Percentiles rank a stretch among this genome's conserved stretches.
These are phyloP conservation scores for Nephotettix cincticeps DNA, from an alignment of 1,140 invertebrate genomes.

Conservation along the genomic window DNA sequence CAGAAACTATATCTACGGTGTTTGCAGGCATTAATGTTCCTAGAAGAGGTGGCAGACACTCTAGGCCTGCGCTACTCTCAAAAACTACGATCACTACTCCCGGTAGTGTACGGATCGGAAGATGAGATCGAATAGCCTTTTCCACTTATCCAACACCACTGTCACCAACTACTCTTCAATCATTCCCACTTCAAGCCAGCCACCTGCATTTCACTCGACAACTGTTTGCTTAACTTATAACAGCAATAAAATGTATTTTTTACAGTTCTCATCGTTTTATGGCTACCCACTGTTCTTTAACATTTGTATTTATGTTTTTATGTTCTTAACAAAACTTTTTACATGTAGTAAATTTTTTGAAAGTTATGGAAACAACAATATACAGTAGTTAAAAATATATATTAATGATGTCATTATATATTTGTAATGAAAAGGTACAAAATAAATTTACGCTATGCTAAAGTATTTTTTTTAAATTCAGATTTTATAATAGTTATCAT, in stretches of 20 bases:
- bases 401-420: too few species aligned
- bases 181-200: background rate
- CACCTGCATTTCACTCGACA: background rate
- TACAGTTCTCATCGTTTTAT: background rate
- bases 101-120: constrained; percentile 34
- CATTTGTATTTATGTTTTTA: too few species aligned
- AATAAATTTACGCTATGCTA: too few species aligned
- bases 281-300: too few species aligned
- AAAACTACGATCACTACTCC: constrained; percentile 4
- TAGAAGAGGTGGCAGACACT: constrained; percentile 67
- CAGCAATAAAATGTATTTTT: constrained; percentile 22
- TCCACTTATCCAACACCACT: background rate
- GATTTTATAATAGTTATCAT: too few species aligned
- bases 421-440: too few species aligned
- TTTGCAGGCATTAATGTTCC: constrained; percentile 61
- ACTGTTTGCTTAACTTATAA: background rate
- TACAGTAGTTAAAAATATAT: too few species aligned
- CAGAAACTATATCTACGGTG: too few species aligned
- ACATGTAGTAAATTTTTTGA: too few species aligned
- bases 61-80: constrained; percentile 71
- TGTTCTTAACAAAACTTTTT: too few species aligned
- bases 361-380: too few species aligned
- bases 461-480: too few species aligned
- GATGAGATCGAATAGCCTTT: constrained; percentile 33
- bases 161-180: background rate